Evolutionary conservation across 2,113 vertebrate species (phyloP).

Genomic region (Sylvietta virens): DNA sequence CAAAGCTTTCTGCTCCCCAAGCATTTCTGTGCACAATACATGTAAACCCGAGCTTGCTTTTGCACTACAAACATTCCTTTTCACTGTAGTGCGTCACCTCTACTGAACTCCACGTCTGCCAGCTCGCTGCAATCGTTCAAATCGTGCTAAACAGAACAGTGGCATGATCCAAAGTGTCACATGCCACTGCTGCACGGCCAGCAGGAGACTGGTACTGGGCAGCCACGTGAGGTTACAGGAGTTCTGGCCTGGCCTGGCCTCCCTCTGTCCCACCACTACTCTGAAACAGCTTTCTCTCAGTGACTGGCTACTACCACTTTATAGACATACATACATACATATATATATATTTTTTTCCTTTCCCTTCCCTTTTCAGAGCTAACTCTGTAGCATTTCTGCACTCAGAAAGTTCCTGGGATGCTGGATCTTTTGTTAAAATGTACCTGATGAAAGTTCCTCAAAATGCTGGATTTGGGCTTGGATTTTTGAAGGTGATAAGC

Average conservation of each 20-base stretch:
- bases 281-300: neutral
- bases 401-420: neutral
- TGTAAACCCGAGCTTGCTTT: neutral
- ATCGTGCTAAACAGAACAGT: neutral
- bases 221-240: neutral
- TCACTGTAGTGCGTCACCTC: accelerated
- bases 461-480: neutral
- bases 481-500: neutral
- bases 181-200: neutral
- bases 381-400: neutral
- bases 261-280: neutral
- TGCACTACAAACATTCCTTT: neutral
- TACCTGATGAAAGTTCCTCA: neutral
- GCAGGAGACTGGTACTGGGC: accelerated
- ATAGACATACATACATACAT: neutral
- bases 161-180: accelerated
- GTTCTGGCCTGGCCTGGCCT: too few species aligned
- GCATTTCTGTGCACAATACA: neutral
- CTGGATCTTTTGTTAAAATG: neutral
- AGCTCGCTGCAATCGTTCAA: accelerated
- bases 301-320: neutral
- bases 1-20: neutral
- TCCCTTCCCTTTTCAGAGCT: neutral
- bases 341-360: too few species aligned
- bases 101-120: neutral